A percentile compares a stretch with the other conserved stretches of the same genome.
Conservation (phyloP, 2,888 invertebrate species). For the Chrysomela aeneicollis region DNA sequence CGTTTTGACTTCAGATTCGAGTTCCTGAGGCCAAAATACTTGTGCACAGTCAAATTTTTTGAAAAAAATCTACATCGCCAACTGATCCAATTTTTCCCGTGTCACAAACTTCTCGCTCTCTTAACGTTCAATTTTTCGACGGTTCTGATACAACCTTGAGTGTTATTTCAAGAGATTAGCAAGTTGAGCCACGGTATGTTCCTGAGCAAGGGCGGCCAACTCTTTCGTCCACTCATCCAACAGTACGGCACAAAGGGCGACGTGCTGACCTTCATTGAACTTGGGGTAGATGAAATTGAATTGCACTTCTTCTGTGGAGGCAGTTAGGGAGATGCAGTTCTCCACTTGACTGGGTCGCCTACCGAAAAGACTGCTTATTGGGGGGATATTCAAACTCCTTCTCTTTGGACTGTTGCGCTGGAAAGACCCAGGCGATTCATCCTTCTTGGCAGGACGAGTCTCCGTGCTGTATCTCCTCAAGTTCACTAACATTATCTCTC, state of each 20-base stretch:
- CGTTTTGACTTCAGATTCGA: no score
- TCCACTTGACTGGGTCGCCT: slow-evolving; percentile 66
- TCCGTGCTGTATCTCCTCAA: slow-evolving; percentile 70
- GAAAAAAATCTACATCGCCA: no score
- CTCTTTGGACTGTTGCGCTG: slow-evolving; percentile 75
- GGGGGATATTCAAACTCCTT: slow-evolving; percentile 78
- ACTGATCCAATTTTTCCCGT: no score
- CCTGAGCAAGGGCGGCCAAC: slow-evolving; percentile 91
- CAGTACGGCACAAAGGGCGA: slow-evolving; percentile 84
- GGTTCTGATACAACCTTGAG: not conserved
- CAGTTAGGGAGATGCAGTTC: slow-evolving; percentile 48
- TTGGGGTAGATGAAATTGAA: slow-evolving; percentile 55
- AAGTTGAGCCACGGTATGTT: slow-evolving; percentile 80
- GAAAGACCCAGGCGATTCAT: slow-evolving; percentile 62
- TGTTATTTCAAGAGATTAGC: slow-evolving; percentile 57
- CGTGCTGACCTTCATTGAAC: slow-evolving; percentile 65
- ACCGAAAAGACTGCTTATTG: slow-evolving; percentile 69
- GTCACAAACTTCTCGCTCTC: not conserved
- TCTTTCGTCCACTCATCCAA: slow-evolving; percentile 97
- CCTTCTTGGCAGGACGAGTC: slow-evolving; percentile 37
- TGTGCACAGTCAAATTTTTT: no score
- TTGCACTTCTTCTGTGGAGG: slow-evolving; percentile 49
- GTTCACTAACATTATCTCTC: slow-evolving; percentile 80
- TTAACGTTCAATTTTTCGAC: not conserved
- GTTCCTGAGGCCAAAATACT: no score